Base-by-base conservation (phyloP, 2,113 vertebrate genomes). In the Tupaia tana region DNA sequence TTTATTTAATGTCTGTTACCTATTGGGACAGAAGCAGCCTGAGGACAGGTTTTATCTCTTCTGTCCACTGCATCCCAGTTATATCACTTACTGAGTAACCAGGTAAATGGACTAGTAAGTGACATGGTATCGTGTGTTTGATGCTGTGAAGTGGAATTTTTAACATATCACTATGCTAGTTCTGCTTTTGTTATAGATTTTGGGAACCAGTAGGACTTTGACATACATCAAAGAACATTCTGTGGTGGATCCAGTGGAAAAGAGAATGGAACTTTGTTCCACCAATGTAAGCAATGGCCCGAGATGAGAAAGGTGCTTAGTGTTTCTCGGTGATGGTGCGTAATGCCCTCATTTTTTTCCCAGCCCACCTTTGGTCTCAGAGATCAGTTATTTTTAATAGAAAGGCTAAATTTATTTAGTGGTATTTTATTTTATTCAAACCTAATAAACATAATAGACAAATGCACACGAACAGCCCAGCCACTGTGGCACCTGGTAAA, bases 141-240 rank as follows among this genome's bases (percentile, higher is more conserved):
- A 84, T 73, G 79, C 11, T 71, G 22, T 22, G 27, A 69, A 86
- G 27, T 59, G 24, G 25, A 19, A 15, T 12, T 34, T 18, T 20
- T 22, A 71, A 25, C 78, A 12, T 1, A 4, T 22, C 4, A 19
- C n/a, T 59, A 14, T 86, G 56, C 52, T 64, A 29, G 63, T 4
- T 59, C 89, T 93, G 43, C 63, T 97, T 96, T 97, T 91, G 67
- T 96, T 97, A 81, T 96, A 99, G 99, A 99, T 99, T 97, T 98
- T 99, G 96, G 99, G 99, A 95, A 99, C 99, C 92, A 99, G 83
- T 94, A 99, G 99, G 91, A 99, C 99, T 29, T 97, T 99, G 92
- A 99, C 99, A 1, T 99, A 99, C 27, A 99, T 99, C 95, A 99
- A 99, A 97, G 99, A 99, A 86, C 99, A 99, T 96, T 99, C 99